Conservation (phyloP, 2,797 vertebrate species). For the Acrossocheilus wenchowensis region DNA sequence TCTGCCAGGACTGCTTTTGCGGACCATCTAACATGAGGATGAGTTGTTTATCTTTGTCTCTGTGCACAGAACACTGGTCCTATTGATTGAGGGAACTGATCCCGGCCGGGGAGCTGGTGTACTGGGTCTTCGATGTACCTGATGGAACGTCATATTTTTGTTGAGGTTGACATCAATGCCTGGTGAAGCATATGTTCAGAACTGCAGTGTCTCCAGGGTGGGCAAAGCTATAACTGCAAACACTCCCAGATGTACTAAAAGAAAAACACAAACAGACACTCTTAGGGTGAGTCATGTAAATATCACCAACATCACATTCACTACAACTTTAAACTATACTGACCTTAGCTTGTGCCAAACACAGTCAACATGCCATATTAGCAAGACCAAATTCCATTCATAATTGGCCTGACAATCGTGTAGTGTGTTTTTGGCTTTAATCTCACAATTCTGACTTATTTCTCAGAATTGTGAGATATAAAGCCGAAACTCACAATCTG, state of each 20-base stretch:
- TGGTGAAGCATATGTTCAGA: constrained; percentile 21
- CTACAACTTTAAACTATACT: neutral
- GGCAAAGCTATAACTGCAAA: neutral
- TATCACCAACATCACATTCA: neutral
- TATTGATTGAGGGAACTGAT: constrained; percentile 21
- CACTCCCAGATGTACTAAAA: constrained; percentile 25
- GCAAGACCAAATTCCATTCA: no score
- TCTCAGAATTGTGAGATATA: no score
- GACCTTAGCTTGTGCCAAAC: neutral
- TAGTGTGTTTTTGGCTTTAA: no score
- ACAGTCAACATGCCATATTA: neutral
- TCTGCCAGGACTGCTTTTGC: constrained; percentile 25
- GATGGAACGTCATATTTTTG: constrained; percentile 31
- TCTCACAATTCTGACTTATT: no score
- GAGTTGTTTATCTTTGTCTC: constrained; percentile 34
- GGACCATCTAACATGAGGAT: constrained; percentile 21
- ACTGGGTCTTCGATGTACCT: neutral
- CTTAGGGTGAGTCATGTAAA: neutral
- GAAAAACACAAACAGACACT: constrained; percentile 3
- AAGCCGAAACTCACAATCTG: no score
- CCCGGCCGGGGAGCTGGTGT: neutral
- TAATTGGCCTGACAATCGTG: no score
- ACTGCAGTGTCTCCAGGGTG: neutral
- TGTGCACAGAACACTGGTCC: constrained; percentile 17
- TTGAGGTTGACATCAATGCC: constrained; percentile 26